Percentiles rank a stretch among this genome's conserved stretches.
Conservation (phyloP, 2,797 vertebrate species). For the Scomberomorus guttatus region DNA sequence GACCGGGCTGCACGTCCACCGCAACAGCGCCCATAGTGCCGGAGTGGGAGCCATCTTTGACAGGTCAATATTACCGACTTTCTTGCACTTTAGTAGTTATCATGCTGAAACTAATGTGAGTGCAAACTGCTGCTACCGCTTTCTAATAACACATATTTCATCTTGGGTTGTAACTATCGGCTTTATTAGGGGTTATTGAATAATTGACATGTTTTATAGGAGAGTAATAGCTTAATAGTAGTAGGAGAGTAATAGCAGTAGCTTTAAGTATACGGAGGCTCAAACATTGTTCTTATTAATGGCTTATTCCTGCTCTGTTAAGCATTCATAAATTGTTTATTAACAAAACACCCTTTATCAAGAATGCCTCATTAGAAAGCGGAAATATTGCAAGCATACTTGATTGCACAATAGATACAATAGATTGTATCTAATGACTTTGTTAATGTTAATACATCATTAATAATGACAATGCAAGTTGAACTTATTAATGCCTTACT, state of each 20-base stretch:
- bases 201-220: neutral
- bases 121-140: neutral
- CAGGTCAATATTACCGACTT: conserved; percentile 84
- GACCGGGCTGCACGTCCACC: conserved; percentile 96
- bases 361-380: too few species aligned
- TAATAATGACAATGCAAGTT: too few species aligned
- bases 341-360: too few species aligned
- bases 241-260: too few species aligned
- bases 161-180: neutral
- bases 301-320: neutral
- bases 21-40: conserved; percentile 97
- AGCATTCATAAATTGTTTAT: neutral
- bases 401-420: too few species aligned
- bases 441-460: too few species aligned
- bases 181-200: neutral
- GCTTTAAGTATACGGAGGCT: neutral
- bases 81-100: neutral
- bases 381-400: too few species aligned
- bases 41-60: conserved; percentile 99
- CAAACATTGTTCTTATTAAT: neutral
- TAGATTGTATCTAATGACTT: too few species aligned
- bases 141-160: neutral
- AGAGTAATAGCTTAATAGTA: too few species aligned
- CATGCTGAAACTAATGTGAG: neutral
- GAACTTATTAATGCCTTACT: too few species aligned